Percentiles rank a stretch among this genome's conserved stretches.
These are phyloP conservation scores for Marmota monax DNA, from an alignment of 2,113 vertebrate species.

Conservation along the genomic window DNA sequence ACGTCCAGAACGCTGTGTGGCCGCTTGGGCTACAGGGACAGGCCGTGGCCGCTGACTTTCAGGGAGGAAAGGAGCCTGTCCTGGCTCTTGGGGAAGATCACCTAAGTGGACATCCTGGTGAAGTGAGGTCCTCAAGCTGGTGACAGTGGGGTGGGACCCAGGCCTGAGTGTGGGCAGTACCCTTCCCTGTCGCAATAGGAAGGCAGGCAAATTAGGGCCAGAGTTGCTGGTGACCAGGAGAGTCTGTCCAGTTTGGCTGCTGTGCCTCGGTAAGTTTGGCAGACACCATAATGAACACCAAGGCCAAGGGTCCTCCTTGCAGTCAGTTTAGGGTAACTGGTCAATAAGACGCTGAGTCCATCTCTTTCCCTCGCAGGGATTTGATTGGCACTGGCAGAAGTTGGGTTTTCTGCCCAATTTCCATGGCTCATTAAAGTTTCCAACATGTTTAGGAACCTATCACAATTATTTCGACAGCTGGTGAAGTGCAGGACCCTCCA, in stretches of 20 bases:
- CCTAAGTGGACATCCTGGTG: background rate
- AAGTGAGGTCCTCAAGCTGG: no score
- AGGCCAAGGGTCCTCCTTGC: background rate
- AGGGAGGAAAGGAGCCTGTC: no score
- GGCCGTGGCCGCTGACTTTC: background rate
- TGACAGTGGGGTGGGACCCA: no score
- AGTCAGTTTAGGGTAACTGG: background rate
- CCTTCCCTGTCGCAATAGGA: background rate
- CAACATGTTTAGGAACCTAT: background rate
- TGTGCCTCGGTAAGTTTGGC: no score
- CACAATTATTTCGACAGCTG: background rate
- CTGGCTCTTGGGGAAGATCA: background rate
- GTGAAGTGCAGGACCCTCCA: no score
- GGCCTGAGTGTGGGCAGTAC: background rate
- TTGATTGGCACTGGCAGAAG: background rate
- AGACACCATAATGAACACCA: background rate
- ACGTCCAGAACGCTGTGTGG: background rate
- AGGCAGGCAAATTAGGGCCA: background rate
- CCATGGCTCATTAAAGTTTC: background rate
- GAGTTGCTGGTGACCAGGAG: no score
- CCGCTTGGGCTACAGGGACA: no score
- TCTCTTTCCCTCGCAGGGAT: background rate
- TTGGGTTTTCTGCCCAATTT: background rate
- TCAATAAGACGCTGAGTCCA: background rate
- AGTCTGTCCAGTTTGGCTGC: background rate